phyloP scores from a whole-genome alignment of 2,888 invertebrate species.

The Dasysyrphus albostriatus region DNA sequence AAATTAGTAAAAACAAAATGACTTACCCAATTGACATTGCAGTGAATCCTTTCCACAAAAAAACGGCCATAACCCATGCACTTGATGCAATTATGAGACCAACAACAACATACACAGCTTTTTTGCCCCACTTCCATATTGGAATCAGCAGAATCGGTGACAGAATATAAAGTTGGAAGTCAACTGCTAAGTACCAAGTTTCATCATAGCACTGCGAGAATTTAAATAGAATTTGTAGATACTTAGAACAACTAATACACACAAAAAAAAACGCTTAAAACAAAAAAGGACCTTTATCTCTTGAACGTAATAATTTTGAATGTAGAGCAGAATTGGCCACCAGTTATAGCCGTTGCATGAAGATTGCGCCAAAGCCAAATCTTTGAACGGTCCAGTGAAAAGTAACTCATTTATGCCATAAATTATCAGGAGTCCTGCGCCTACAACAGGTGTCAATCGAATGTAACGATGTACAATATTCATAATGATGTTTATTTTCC shows the following conservation, averaged over 20 bases:
- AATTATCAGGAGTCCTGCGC: conserved; percentile 83
- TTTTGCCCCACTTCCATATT: conserved; percentile 32
- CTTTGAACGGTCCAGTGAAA: conserved; percentile 83
- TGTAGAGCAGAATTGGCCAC: conserved; percentile 78
- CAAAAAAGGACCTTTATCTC: neutral
- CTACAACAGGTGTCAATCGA: conserved; percentile 85
- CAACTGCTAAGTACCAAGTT: conserved; percentile 28
- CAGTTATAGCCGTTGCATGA: conserved; percentile 76
- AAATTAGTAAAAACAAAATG: too few species aligned
- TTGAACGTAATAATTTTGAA: conserved; percentile 72
- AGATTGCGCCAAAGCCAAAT: neutral
- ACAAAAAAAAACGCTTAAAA: neutral
- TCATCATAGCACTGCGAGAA: conserved; percentile 23
- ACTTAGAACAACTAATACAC: neutral
- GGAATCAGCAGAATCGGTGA: conserved; percentile 24
- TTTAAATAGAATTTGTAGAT: neutral
- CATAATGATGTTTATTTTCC: conserved; percentile 77
- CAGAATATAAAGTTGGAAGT: conserved; percentile 21
- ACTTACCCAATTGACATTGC: conserved; percentile 20
- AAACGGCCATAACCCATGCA: neutral
- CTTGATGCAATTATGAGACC: conserved; percentile 9
- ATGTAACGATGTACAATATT: conserved; percentile 80
- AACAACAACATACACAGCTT: neutral
- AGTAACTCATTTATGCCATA: conserved; percentile 83
- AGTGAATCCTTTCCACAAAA: neutral